These are phyloP conservation scores for Ormyrus nitidulus DNA, from an alignment of 2,888 invertebrate genomes.

Conservation along the genomic window DNA sequence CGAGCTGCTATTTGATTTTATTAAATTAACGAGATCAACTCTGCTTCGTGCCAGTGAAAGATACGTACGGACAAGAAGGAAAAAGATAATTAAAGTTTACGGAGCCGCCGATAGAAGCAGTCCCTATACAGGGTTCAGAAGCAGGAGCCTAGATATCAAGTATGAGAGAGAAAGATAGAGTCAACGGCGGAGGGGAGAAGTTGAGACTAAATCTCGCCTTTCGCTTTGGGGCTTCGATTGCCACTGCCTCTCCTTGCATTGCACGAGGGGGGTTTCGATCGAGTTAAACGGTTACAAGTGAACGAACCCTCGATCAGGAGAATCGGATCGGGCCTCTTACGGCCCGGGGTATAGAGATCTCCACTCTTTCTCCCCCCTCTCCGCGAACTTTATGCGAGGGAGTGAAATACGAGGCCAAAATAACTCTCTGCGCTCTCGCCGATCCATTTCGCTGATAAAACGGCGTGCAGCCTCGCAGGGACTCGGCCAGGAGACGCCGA, in stretches of 20 bases:
- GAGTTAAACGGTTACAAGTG: conserved; percentile 30
- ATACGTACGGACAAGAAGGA: conserved; percentile 20
- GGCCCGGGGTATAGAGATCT: conserved; percentile 27
- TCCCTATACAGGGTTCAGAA: neutral
- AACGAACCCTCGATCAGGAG: conserved; percentile 33
- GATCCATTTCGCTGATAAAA: conserved; percentile 59
- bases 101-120: neutral
- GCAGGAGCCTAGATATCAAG: neutral
- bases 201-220: conserved; percentile 57
- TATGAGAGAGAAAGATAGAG: neutral
- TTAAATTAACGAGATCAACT: conserved; percentile 6
- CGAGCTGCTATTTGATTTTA: conserved; percentile 22
- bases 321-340: conserved; percentile 27
- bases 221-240: conserved; percentile 55
- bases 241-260: neutral
- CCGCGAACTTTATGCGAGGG: conserved; percentile 21
- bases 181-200: neutral
- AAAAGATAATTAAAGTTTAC: neutral
- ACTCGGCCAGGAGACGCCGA: neutral
- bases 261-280: conserved; percentile 42
- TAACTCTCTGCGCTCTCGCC: conserved; percentile 26
- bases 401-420: conserved; percentile 49
- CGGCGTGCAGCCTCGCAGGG: conserved; percentile 22
- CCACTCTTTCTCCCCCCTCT: neutral
- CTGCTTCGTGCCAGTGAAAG: conserved; percentile 5